Percentiles rank a stretch among this genome's conserved stretches.
Evolutionary conservation across 2,888 invertebrate genomes (phyloP).

Genomic region (Agrochola litura): DNA sequence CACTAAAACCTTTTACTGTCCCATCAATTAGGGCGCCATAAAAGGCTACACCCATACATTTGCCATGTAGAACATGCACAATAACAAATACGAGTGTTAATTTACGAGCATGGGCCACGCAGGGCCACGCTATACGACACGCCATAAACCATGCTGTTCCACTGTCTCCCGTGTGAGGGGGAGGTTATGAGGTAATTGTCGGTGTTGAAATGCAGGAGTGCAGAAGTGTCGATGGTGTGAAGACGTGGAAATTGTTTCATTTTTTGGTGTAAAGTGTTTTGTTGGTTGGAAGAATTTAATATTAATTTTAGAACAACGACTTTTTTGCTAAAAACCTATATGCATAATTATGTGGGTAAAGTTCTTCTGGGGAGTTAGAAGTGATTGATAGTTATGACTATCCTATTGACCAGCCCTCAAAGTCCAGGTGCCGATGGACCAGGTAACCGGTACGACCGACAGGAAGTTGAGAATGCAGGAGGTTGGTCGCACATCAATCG

Average conservation of each 20-base stretch:
- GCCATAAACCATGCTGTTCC: constrained; percentile 53
- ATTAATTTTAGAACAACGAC: not conserved
- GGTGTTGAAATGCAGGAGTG: constrained; percentile 22
- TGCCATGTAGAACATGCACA: constrained; percentile 49
- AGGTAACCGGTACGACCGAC: no score
- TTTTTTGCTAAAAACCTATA: no score
- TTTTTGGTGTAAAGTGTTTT: not conserved
- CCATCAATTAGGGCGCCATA: constrained; percentile 54
- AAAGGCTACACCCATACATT: constrained; percentile 51
- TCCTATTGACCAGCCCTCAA: no score
- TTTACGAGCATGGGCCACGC: constrained; percentile 56
- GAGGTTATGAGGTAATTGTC: constrained; percentile 37
- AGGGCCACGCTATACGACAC: constrained; percentile 50
- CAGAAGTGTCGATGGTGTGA: constrained; percentile 26
- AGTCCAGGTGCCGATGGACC: no score
- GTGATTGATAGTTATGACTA: no score
- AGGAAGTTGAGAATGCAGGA: no score
- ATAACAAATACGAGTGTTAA: constrained; percentile 67
- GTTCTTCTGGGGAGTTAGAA: not conserved
- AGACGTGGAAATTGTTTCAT: constrained; percentile 20
- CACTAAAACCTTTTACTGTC: constrained; percentile 48
- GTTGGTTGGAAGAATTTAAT: not conserved
- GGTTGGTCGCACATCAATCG: no score
- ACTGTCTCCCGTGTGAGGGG: constrained; percentile 50
- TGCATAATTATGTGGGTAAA: not conserved